phyloP scores from a whole-genome alignment of 2,797 vertebrate genomes.

The Pristis pectinata region DNA sequence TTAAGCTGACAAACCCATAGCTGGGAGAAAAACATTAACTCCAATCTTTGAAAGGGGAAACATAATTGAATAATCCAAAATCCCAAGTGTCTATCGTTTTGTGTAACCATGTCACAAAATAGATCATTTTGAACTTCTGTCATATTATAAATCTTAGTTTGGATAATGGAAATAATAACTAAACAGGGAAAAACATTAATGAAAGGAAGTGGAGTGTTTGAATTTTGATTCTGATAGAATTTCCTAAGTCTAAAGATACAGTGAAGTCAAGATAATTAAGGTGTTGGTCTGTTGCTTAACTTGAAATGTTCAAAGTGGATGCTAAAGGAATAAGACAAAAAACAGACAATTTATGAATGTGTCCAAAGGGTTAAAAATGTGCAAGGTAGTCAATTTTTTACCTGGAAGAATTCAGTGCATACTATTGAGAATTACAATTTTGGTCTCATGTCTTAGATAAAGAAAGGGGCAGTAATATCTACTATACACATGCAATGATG shows the following conservation, averaged over 20 bases:
- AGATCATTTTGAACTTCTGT: not conserved
- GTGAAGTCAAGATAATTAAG: not conserved
- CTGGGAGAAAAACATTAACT: not conserved
- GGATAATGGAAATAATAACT: not conserved
- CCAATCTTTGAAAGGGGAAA: not conserved
- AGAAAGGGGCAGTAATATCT: too few species aligned
- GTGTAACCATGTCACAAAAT: not conserved
- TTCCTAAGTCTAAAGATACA: not conserved
- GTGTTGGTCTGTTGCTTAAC: not conserved
- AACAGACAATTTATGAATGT: not conserved
- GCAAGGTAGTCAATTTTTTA: not conserved
- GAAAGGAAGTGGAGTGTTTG: not conserved
- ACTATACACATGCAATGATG: not conserved
- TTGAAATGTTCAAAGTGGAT: not conserved
- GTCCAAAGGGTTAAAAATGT: not conserved
- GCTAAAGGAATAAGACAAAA: not conserved
- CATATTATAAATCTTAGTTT: not conserved
- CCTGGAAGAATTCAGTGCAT: not conserved
- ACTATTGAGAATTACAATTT: not conserved
- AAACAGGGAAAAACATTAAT: not conserved
- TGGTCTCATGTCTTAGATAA: not conserved
- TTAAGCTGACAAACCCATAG: not conserved
- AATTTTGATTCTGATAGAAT: not conserved
- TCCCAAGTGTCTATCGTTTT: not conserved
- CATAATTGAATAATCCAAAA: not conserved